A percentile compares a stretch with the other conserved stretches of the same genome.
Conservation (phyloP, 2,888 invertebrate species). For the Unio pictorum region DNA sequence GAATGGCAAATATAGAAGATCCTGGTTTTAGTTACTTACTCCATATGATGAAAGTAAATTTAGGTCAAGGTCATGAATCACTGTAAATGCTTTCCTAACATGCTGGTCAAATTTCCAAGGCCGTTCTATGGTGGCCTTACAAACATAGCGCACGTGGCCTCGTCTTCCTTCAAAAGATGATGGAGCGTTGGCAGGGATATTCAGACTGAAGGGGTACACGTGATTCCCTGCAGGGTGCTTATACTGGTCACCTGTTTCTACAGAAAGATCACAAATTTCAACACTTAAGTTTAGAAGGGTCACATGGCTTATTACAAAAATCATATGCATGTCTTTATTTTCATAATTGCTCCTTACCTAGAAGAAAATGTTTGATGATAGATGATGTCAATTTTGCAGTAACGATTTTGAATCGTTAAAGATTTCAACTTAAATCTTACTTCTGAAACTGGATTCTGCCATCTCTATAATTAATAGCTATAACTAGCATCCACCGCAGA, state of each 20-base stretch:
- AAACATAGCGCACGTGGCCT: constrained; percentile 85
- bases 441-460: too few relatives aligned
- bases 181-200: constrained; percentile 61
- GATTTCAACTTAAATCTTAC: too few relatives aligned
- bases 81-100: constrained; percentile 85
- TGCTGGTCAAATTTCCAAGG: constrained; percentile 90
- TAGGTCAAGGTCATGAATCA: constrained; percentile 71
- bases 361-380: too few relatives aligned
- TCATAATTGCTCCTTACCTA: too few relatives aligned
- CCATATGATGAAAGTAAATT: constrained; percentile 43
- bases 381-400: too few relatives aligned
- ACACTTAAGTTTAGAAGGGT: neutral
- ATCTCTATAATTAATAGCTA: too few relatives aligned
- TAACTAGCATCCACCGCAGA: too few relatives aligned
- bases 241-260: constrained; percentile 5
- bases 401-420: too few relatives aligned
- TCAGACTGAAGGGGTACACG: constrained; percentile 51
- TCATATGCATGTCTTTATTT: too few relatives aligned
- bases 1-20: neutral
- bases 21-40: constrained; percentile 26
- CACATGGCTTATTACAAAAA: neutral
- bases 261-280: constrained; percentile 1
- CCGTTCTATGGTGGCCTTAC: constrained; percentile 84
- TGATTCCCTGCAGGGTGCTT: constrained; percentile 56
- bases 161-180: constrained; percentile 64